These are phyloP conservation scores for Hirtodrosophila duncani DNA, from an alignment of 2,888 invertebrate genomes.

Conservation along the genomic window DNA sequence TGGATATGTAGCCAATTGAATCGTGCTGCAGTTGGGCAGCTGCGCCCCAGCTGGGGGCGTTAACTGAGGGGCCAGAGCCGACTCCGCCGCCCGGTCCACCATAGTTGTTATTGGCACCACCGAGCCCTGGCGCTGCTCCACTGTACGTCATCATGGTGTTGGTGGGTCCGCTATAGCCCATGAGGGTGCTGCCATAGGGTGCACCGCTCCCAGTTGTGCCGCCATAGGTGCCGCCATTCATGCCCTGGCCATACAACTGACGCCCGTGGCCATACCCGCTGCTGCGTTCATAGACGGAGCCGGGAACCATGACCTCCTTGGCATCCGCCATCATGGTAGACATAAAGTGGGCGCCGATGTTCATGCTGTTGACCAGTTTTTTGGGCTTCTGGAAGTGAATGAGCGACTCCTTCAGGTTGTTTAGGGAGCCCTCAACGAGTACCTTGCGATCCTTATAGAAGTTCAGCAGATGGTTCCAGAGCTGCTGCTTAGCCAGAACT, in stretches of 20 bases:
- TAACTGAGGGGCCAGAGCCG: conserved; percentile 1
- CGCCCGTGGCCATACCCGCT: conserved; percentile 70
- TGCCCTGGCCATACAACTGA: too few relatives aligned
- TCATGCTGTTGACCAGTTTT: conserved; percentile 94
- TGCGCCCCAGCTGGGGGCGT: conserved; percentile 35
- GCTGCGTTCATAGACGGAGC: conserved; percentile 93
- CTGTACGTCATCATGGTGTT: conserved; percentile 2
- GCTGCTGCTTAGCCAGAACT: conserved; percentile 97
- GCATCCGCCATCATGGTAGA: conserved; percentile 98
- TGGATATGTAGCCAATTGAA: conserved; percentile 94
- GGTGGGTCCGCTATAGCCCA: conserved; percentile 9
- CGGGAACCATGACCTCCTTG: conserved; percentile 95
- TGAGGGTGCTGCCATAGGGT: neutral
- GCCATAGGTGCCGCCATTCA: conserved; percentile 22
- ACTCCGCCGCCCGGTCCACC: conserved; percentile 1
- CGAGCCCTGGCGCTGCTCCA: neutral
- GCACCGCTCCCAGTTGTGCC: neutral
- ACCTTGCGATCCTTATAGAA: conserved; percentile 97
- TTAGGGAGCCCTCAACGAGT: conserved; percentile 97
- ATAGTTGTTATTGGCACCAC: conserved; percentile 23
- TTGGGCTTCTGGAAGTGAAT: conserved; percentile 98
- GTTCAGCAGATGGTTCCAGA: conserved; percentile 98
- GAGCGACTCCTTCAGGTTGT: conserved; percentile 96
- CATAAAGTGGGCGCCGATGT: conserved; percentile 98
- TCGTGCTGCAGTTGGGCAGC: conserved; percentile 83